Evolutionary conservation across 2,888 invertebrate genomes (phyloP).

Genomic region (Eupelmus urozonus): DNA sequence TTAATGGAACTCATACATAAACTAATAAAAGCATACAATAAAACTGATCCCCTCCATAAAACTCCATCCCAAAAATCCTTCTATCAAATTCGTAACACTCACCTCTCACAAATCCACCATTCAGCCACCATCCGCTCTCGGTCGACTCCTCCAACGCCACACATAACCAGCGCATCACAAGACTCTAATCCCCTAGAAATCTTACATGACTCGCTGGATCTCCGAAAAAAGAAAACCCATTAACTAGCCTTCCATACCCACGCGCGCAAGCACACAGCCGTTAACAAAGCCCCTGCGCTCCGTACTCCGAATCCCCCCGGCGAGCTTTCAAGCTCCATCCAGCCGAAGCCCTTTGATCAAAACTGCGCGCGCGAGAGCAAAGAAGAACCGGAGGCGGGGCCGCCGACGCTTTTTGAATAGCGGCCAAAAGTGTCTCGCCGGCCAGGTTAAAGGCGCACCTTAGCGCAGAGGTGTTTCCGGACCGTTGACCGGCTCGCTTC

Average conservation of each 20-base stretch:
- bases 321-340: slow-evolving; percentile 14
- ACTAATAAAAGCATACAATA: no score
- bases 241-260: not conserved
- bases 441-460: slow-evolving; percentile 11
- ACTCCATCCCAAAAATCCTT: no score
- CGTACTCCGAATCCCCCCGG: slow-evolving; percentile 14
- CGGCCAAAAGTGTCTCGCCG: slow-evolving; percentile 16
- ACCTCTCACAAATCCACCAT: no score
- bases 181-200: no score
- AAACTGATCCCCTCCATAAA: no score
- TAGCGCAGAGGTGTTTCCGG: slow-evolving; percentile 68
- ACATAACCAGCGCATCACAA: no score
- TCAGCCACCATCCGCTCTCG: no score
- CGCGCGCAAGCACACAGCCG: not conserved
- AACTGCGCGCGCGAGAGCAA: not conserved
- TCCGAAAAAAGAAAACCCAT: slow-evolving; percentile 11
- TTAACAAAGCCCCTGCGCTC: not conserved
- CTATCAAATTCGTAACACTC: no score
- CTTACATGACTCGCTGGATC: no score
- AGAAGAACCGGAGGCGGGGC: slow-evolving; percentile 7
- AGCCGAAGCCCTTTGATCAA: slow-evolving; percentile 29
- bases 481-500: slow-evolving; percentile 66
- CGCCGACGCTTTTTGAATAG: slow-evolving; percentile 26
- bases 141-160: no score
- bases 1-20: no score